A percentile compares a stretch with the other conserved stretches of the same genome.
These are phyloP conservation scores for Malachius bipustulatus DNA, from an alignment of 2,888 invertebrate genomes.

Conservation along the genomic window DNA sequence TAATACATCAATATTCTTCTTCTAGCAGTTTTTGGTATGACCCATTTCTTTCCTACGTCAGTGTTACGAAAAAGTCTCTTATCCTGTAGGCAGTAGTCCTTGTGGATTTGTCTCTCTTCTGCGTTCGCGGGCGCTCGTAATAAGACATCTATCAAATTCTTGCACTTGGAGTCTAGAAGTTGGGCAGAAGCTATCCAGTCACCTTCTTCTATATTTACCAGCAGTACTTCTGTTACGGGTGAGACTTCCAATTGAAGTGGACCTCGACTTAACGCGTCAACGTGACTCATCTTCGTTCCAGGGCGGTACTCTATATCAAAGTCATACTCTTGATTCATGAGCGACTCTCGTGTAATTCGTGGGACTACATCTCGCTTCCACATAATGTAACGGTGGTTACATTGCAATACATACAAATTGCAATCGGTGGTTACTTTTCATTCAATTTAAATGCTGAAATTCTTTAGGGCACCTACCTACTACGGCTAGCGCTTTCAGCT, in stretches of 20 bases:
- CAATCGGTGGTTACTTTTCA: no score
- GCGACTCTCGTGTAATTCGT: no score
- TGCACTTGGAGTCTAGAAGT: conserved; percentile 3
- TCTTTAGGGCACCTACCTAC: no score
- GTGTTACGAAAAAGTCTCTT: conserved; percentile 15
- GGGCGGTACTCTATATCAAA: no score
- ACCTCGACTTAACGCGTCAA: no score
- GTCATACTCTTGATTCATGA: no score
- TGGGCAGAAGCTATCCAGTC: conserved; percentile 7
- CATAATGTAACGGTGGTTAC: no score
- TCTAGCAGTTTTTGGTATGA: conserved; percentile 14
- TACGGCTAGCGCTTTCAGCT: no score
- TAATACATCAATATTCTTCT: conserved; percentile 17
- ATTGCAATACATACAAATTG: no score
- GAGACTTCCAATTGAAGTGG: no score
- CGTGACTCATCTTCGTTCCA: no score
- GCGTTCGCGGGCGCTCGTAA: conserved; percentile 6
- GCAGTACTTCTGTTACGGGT: conserved; percentile 6
- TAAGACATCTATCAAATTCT: conserved; percentile 3
- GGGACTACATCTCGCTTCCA: conserved; percentile 14
- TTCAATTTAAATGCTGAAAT: no score
- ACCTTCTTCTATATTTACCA: conserved; percentile 2
- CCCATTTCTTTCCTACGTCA: conserved; percentile 14
- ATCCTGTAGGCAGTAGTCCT: conserved; percentile 16
- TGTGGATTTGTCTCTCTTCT: conserved; percentile 13